Percentiles rank a stretch among this genome's conserved stretches.
phyloP scores from a whole-genome alignment of 2,888 invertebrate genomes.

The Bombylius major region DNA sequence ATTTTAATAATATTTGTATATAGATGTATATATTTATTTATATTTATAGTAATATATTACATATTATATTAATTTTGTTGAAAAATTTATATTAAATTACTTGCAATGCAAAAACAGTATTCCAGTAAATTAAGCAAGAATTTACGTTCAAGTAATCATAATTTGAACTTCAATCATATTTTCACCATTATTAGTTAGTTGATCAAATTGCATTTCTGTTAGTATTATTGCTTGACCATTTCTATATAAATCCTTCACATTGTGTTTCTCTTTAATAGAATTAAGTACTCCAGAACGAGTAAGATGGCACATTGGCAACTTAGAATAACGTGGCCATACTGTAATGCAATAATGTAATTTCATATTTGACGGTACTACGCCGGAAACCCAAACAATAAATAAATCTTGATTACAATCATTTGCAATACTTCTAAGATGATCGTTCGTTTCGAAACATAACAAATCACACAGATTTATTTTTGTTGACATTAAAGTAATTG shows the following conservation, averaged over 20 bases:
- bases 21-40: no score
- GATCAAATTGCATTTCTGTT: conserved; percentile 17
- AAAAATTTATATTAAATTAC: no score
- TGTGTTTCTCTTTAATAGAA: conserved; percentile 22
- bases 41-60: no score
- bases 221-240: conserved; percentile 22
- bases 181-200: conserved; percentile 21
- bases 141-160: neutral
- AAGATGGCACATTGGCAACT: conserved; percentile 17
- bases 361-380: conserved; percentile 20
- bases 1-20: no score
- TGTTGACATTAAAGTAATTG: conserved; percentile 27
- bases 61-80: no score
- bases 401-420: conserved; percentile 2
- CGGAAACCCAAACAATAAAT: conserved; percentile 27
- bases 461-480: conserved; percentile 19
- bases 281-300: conserved; percentile 25
- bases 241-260: conserved; percentile 16
- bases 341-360: conserved; percentile 21
- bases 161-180: conserved; percentile 24
- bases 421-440: neutral
- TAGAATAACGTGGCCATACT: conserved; percentile 20
- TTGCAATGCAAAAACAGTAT: no score
- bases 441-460: neutral
- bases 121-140: no score